Base-by-base conservation (phyloP, 2,888 invertebrate genomes). In the Odontomyia ornata region DNA sequence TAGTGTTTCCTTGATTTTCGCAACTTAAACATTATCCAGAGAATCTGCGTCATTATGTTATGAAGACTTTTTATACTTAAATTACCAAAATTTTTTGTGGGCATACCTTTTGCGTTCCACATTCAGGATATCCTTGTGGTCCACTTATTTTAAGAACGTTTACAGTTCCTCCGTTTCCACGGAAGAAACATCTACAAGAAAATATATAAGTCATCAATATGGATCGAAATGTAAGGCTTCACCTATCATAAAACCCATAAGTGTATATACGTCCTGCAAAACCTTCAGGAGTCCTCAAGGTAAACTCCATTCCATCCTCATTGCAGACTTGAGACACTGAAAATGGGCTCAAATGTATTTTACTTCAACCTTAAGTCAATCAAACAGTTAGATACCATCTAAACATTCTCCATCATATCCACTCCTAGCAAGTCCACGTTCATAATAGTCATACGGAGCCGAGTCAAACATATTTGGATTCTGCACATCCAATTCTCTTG, bases 241-340 rank as follows among this genome's bases (percentile, higher is more conserved):
- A 84, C 84, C 90, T 88, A 83, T 96, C 96, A 84, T 96, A 97
- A 86, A 93, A 96, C 1, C 96, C 96, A 83, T 96, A 95, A 0
- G 96, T 95, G 85, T 96, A 97, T 85, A 97, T 96, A 73, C 96
- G 89, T 1, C 96, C 96, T 81, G 93, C 91, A 85, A 96, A 97
- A 11, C 94, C 94, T 89, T 96, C 96, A 0, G 95, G 95, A 0
- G 96, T 93, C 79, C 93, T 89, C 73, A 97, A 88, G 0, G 95
- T 95, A 84, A 97, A 96, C 84, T 96, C 96, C 96, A 97, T 97
- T 0, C 96, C 96, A 84, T 96, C 96, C 87, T 96, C 95, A 83
- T 94, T 95, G 86, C 96, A 96, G 0, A 94, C 92, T 90, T 96
- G 96, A 73, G 93, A 93, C 75, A 96, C 96, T 96, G 65, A 82